A percentile compares a stretch with the other conserved stretches of the same genome.
These are phyloP conservation scores for Rotaria magnacalcarata DNA, from an alignment of 2,888 invertebrate species.

Conservation along the genomic window DNA sequence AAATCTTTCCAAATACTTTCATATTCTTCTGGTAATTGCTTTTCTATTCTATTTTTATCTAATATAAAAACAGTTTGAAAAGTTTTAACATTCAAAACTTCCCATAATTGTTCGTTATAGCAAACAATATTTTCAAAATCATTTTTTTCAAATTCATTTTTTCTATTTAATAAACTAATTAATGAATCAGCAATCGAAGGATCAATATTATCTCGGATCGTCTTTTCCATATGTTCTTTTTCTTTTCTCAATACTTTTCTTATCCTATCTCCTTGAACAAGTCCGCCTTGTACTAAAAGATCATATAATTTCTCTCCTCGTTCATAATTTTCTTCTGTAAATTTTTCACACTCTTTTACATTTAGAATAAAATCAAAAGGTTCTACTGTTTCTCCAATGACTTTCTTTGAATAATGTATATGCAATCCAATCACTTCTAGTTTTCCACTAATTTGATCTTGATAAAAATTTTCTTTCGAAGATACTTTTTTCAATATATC, in stretches of 20 bases:
- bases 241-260: neutral
- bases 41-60: neutral
- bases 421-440: constrained; percentile 23
- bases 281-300: neutral
- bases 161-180: neutral
- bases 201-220: neutral
- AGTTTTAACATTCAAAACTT: neutral
- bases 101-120: neutral
- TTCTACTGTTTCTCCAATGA: neutral
- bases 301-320: neutral
- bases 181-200: neutral
- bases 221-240: neutral
- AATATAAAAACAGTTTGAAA: neutral
- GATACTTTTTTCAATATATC: neutral
- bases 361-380: constrained; percentile 19
- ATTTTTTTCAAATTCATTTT: neutral
- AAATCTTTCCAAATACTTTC: neutral
- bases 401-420: neutral
- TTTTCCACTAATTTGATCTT: neutral
- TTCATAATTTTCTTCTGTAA: neutral
- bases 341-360: neutral
- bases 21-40: neutral
- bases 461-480: neutral
- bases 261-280: neutral
- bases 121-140: constrained; percentile 24